Conservation (phyloP, 2,797 vertebrate species). For the Huso huso region DNA sequence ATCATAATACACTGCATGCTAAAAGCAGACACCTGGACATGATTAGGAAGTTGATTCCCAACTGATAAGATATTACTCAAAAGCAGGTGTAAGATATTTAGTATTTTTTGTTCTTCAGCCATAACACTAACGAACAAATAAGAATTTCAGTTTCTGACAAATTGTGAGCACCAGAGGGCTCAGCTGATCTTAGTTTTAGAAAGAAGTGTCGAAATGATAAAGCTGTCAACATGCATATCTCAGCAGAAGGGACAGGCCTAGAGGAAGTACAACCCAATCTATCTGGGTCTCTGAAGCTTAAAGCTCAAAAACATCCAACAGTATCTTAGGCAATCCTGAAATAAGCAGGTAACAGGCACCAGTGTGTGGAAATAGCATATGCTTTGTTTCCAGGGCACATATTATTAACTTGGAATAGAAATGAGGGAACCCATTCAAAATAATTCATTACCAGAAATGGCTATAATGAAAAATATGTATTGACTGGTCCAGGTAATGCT, state of each 20-base stretch:
- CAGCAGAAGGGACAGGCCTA: not conserved
- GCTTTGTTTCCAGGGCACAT: too few species aligned
- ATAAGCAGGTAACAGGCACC: too few species aligned
- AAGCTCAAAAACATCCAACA: not conserved
- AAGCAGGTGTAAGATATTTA: not conserved
- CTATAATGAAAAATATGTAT: too few species aligned
- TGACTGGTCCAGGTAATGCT: too few species aligned
- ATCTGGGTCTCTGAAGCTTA: not conserved
- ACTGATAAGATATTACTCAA: not conserved
- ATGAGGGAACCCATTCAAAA: too few species aligned
- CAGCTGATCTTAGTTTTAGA: not conserved
- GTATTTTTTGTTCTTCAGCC: not conserved
- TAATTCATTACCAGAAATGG: too few species aligned
- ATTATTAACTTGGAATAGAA: too few species aligned
- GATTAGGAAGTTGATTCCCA: not conserved
- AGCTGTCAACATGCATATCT: not conserved
- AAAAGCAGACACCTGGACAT: conserved; percentile 1
- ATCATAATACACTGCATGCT: not conserved
- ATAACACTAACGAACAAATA: not conserved
- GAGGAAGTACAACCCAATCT: not conserved
- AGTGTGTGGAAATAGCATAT: too few species aligned
- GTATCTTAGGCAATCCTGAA: too few species aligned
- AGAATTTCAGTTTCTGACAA: not conserved
- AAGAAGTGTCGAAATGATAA: conserved; percentile 1
- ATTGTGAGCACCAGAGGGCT: not conserved